These are phyloP conservation scores for Misgurnus anguillicaudatus DNA, from an alignment of 2,113 vertebrate species.

Conservation along the genomic window DNA sequence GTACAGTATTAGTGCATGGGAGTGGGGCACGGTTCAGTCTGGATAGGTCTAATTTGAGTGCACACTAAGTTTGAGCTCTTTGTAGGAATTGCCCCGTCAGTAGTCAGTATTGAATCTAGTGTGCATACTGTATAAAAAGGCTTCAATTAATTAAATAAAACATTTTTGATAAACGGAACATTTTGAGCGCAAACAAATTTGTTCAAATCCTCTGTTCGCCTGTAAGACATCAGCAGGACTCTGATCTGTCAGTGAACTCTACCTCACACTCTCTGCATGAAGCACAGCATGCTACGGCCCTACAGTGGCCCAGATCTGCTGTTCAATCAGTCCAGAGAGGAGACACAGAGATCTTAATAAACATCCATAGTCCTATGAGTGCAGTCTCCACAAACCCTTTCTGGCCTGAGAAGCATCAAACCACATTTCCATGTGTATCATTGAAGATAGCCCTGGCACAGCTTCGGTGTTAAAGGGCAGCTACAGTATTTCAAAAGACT, in stretches of 20 bases:
- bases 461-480: constrained; percentile 32
- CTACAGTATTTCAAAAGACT: constrained; percentile 29
- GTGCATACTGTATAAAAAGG: too few relatives aligned
- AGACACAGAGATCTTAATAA: not conserved
- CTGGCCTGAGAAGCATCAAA: constrained; percentile 21
- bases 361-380: not conserved
- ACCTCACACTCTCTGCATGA: constrained; percentile 12
- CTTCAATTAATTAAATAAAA: too few relatives aligned
- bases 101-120: too few relatives aligned
- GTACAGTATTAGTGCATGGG: too few relatives aligned
- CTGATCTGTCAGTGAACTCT: not conserved
- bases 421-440: constrained; percentile 38
- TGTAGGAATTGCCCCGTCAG: too few relatives aligned
- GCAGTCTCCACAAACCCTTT: not conserved
- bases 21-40: too few relatives aligned
- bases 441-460: constrained; percentile 49
- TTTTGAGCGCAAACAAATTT: constrained; percentile 16
- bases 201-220: constrained; percentile 9
- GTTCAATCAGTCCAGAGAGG: constrained; percentile 39
- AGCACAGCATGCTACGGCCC: not conserved
- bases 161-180: too few relatives aligned
- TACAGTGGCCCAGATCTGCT: constrained; percentile 34
- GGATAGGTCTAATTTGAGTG: too few relatives aligned
- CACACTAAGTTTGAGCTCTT: too few relatives aligned
- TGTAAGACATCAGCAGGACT: not conserved